phyloP scores from a whole-genome alignment of 2,888 invertebrate species.

The Conchocele bisecta region DNA sequence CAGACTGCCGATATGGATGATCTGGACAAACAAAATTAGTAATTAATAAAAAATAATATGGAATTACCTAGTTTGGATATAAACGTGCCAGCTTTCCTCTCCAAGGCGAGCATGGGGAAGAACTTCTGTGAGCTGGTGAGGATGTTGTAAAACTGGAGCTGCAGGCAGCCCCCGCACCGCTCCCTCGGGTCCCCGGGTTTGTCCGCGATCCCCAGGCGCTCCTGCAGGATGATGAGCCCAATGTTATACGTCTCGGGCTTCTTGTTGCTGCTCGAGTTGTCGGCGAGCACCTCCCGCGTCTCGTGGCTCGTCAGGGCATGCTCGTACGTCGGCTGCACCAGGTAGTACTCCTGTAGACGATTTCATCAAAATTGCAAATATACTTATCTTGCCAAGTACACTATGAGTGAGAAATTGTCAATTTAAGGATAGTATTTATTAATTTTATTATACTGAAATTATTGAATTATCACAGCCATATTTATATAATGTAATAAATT shows the following conservation, averaged over 20 bases:
- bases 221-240: constrained; percentile 87
- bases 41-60: too few relatives aligned
- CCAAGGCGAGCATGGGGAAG: constrained; percentile 82
- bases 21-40: too few relatives aligned
- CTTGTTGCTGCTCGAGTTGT: constrained; percentile 84
- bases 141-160: constrained; percentile 86
- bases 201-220: constrained; percentile 53
- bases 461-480: too few relatives aligned
- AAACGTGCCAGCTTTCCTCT: constrained; percentile 86
- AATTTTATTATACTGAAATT: too few relatives aligned
- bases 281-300: constrained; percentile 66
- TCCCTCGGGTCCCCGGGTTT: too few relatives aligned
- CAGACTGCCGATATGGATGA: too few relatives aligned
- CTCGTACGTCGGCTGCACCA: constrained; percentile 82
- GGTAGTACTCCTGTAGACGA: background rate
- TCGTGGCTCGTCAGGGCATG: constrained; percentile 87
- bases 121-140: constrained; percentile 84
- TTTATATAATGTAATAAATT: too few relatives aligned
- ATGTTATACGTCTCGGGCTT: constrained; percentile 87
- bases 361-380: background rate
- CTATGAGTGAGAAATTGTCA: background rate
- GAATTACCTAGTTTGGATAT: constrained; percentile 84
- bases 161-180: too few relatives aligned
- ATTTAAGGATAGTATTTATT: too few relatives aligned
- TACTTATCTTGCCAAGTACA: background rate